These are phyloP conservation scores for Zelostemma sp. DNA, from an alignment of 1,140 invertebrate genomes.

Conservation along the genomic window DNA sequence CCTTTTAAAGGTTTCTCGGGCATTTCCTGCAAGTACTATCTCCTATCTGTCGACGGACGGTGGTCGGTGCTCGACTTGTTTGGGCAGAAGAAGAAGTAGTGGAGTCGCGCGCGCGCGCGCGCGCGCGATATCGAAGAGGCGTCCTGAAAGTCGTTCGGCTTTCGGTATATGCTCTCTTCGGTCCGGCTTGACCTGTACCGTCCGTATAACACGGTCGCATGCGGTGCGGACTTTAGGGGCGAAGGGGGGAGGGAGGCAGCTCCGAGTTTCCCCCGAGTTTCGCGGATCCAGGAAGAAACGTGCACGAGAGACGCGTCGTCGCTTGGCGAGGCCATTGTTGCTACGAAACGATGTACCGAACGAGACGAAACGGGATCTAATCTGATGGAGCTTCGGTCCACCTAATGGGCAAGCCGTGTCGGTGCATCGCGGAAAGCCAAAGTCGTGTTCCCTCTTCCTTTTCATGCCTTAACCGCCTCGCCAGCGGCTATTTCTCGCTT, in stretches of 20 bases:
- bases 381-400: conserved; percentile 64
- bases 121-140: conserved; percentile 39
- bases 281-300: conserved; percentile 44
- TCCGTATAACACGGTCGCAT: conserved; percentile 43
- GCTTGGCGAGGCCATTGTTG: conserved; percentile 41
- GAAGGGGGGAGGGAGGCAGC: too few relatives aligned
- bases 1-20: conserved; percentile 44
- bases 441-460: conserved; percentile 56
- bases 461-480: conserved; percentile 7
- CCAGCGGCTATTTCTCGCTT: too few relatives aligned
- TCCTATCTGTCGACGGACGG: conserved; percentile 40
- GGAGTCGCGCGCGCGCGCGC: too few relatives aligned
- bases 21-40: conserved; percentile 43
- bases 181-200: conserved; percentile 37
- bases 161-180: too few relatives aligned
- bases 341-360: conserved; percentile 37
- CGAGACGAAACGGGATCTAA: conserved; percentile 58
- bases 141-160: conserved; percentile 36
- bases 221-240: too few relatives aligned
- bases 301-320: conserved; percentile 30
- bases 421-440: conserved; percentile 49
- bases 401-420: conserved; percentile 67
- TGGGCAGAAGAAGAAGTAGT: conserved; percentile 24
- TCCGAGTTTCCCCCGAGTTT: conserved; percentile 16
- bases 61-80: conserved; percentile 36